phyloP scores from a whole-genome alignment of 2,888 invertebrate genomes.

The Craniophora ligustri region DNA sequence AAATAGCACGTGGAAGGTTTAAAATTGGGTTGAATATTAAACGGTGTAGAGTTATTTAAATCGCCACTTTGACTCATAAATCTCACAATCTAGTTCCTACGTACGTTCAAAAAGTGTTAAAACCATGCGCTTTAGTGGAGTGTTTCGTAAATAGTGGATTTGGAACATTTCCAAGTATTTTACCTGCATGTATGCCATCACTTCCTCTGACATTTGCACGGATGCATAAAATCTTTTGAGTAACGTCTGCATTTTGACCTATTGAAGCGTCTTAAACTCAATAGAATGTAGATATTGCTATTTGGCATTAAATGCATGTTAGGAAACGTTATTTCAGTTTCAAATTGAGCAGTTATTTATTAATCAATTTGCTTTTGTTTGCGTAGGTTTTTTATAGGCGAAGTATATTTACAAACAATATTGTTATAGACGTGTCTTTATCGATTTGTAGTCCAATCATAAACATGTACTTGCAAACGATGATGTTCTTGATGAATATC shows the following conservation, averaged over 20 bases:
- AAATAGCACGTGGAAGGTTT: neutral
- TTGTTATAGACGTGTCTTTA: constrained; percentile 6
- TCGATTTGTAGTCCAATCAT: constrained; percentile 34
- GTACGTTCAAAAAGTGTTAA: constrained; percentile 29
- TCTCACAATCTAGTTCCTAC: constrained; percentile 22
- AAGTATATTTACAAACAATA: constrained; percentile 8
- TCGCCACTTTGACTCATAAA: constrained; percentile 20
- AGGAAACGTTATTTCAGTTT: constrained; percentile 6
- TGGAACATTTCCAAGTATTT: constrained; percentile 47
- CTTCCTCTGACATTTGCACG: constrained; percentile 37
- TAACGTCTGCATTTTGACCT: constrained; percentile 44
- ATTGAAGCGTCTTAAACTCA: constrained; percentile 38
- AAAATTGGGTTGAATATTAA: neutral
- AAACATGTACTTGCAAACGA: constrained; percentile 16
- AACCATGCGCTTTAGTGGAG: constrained; percentile 21
- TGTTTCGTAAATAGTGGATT: constrained; percentile 46
- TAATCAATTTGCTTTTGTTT: constrained; percentile 9
- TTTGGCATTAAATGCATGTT: constrained; percentile 23
- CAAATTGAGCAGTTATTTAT: too few species aligned
- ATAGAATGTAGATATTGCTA: constrained; percentile 27
- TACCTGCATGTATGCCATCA: constrained; percentile 23
- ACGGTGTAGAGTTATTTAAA: constrained; percentile 24
- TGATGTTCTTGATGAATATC: constrained; percentile 28
- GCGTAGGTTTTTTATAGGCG: neutral
- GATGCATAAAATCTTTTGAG: constrained; percentile 37